Evolutionary conservation across 2,888 invertebrate genomes (phyloP), one percentile per base, ranked within the genome.

Genomic region (Drosophila heteroneura): DNA sequence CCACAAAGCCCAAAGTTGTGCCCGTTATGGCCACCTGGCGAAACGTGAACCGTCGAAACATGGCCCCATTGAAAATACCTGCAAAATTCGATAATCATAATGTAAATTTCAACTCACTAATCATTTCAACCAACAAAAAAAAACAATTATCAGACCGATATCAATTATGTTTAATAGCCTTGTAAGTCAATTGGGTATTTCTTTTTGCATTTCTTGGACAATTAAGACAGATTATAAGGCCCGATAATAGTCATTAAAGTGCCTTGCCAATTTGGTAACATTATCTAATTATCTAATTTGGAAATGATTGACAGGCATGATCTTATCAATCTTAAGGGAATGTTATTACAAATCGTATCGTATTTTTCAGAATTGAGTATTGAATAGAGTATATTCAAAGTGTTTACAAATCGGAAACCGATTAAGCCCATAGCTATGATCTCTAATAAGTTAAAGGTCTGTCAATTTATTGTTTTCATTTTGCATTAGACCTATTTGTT

Each of bases 1-100:
- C 95, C 66, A 94, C 78, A 57, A 95, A 95, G 16, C 95, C 95
- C 3, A 96, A 83, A 0, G 94, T 79, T 10, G 95, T 94, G 59
- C 96, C 96, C 19, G 94, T 91, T 14, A 96, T 81, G 0, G 96
- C 96, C 16, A 96, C 95, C 94, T 96, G 95, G 19, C 97, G 94
- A 81, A 95, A 96, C 7, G 95, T 95, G 82, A 95, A 96, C 37
- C 94, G 95, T 80, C 95, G 94, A 90, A 96, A 96, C 77, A 96
- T 93, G 39, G 96, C 96, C 10, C 96, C 96, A 92, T 96, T 96
- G 19, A 95, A 94, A 77, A 96, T 93, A 12, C 92, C 93, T 83
- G 67, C 26, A 62, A 83, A 14, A 2, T 9, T 28, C 10, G 12
- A 41, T n/a, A 22, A 47, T 22, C 47, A 14, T 26, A 14, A 47